Base-by-base conservation (phyloP, 1,140 invertebrate genomes). In the Bombus difficillimus region DNA sequence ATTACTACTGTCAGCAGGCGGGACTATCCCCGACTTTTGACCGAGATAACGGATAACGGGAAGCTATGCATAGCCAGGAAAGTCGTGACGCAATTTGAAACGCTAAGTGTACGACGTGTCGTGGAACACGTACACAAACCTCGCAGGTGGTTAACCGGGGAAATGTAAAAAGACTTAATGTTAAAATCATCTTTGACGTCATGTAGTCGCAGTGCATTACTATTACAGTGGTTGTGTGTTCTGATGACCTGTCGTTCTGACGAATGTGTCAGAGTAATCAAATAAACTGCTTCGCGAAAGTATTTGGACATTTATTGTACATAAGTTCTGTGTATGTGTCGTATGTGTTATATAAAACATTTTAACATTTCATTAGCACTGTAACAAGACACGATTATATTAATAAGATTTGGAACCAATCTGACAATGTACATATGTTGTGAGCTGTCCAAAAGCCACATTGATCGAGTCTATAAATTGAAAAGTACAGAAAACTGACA, bases 11-110 rank as follows among this genome's bases (percentile, higher is more conserved):
- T 18, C 9, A 2, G n/a, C 28, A 4, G 25, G 3, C 39, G 59
- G 73, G 62, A 37, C 12, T 68, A 10, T 68, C 64, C 37, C 39
- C 22, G 47, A 84, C 66, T 57, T 79, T 53, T 41, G 53, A 53
- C 25, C 76, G 68, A 79, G 83, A 84, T 84, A 84, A 84, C 66
- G 68, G 76, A 84, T 84, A 84, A 84, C 66, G 68, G 76, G 68
- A 47, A 80, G 32, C 22, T 12, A 57, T 43, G 66, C 66, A 37
- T 41, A 39, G 12, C 28, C 57, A 62, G 57, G 68, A 85, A 85
- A 80, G 28, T 71, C 9, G 39, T 85, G 83, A 85, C 83, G 68
- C 68, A 73, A 43, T 22, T 64, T 18, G 3, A 9, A 62, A 72
- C 8, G 25, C 3, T 22, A 37, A 28, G 3, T 5, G 6, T 5